Conservation (phyloP, 2,888 invertebrate genomes). For the Xestia rhomboidea region DNA sequence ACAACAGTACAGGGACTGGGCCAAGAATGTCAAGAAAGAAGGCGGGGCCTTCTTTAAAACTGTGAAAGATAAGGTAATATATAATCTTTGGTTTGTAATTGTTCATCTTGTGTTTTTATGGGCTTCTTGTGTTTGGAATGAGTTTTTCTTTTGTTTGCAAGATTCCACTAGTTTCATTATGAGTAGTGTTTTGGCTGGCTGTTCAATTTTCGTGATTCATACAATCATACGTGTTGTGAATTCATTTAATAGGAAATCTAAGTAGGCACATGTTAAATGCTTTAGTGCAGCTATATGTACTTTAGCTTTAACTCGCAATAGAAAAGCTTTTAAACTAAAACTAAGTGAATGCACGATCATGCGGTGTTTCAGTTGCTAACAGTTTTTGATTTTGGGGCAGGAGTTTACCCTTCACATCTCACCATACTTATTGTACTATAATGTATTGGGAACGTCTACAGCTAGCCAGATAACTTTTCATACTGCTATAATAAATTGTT, state of each 20-base stretch:
- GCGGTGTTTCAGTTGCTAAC: not conserved
- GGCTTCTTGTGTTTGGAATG: constrained; percentile 28
- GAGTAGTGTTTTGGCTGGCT: constrained; percentile 4
- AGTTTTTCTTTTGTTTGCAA: constrained; percentile 21
- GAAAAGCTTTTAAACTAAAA: constrained; percentile 2
- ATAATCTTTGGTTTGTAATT: constrained; percentile 9
- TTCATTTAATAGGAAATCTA: not conserved
- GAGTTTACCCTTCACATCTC: not conserved
- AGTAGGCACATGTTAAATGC: not conserved
- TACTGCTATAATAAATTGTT: not conserved
- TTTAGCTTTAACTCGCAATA: not conserved
- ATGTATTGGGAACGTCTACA: not conserved
- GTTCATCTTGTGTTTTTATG: constrained; percentile 5
- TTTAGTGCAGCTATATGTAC: not conserved
- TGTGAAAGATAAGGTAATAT: constrained; percentile 95
- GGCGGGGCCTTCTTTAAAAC: constrained; percentile 96
- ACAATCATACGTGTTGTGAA: not conserved
- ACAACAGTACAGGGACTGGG: constrained; percentile 93
- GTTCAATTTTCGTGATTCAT: not conserved
- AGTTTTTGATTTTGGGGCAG: not conserved
- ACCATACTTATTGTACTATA: not conserved
- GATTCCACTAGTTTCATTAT: not conserved
- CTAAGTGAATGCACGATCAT: not conserved
- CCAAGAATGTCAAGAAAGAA: constrained; percentile 94
- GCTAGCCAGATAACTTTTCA: not conserved